Conservation (phyloP, 2,113 vertebrate species). For the Coturnix japonica region DNA sequence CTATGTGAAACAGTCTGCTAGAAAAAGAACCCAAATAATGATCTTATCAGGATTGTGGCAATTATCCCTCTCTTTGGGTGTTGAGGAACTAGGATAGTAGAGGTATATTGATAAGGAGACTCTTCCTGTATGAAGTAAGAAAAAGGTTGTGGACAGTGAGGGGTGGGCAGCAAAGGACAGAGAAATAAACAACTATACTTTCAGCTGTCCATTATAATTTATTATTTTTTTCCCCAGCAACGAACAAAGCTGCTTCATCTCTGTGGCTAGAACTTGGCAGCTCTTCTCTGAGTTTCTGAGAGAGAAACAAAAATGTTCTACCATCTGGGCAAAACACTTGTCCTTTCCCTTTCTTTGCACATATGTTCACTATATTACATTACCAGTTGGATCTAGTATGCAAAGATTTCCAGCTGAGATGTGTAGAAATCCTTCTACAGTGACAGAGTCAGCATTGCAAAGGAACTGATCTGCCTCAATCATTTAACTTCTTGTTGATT, state of each 20-base stretch:
- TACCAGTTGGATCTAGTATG: not conserved
- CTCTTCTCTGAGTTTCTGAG: not conserved
- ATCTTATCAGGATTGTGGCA: not conserved
- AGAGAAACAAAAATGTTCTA: constrained; percentile 43
- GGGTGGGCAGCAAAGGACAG: not conserved
- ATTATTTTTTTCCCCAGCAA: not conserved
- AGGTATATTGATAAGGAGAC: not conserved
- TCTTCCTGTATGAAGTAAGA: not conserved
- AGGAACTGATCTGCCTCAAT: not conserved
- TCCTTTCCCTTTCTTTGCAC: constrained; percentile 25
- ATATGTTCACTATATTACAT: not conserved
- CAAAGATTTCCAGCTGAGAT: constrained; percentile 23
- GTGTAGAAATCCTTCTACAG: not conserved
- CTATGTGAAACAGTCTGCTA: not conserved
- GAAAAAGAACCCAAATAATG: not conserved
- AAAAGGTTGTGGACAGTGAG: not conserved
- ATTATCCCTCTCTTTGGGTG: not conserved
- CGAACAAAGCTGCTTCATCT: not conserved
- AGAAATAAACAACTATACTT: constrained; percentile 25
- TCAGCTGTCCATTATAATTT: not conserved
- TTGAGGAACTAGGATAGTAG: not conserved
- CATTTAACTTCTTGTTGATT: not conserved
- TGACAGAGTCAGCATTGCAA: not conserved
- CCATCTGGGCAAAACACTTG: constrained; percentile 41
- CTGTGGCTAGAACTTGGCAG: constrained; percentile 53